Evolutionary conservation across 2,113 vertebrate species (phyloP).

Genomic region (Puma concolor): DNA sequence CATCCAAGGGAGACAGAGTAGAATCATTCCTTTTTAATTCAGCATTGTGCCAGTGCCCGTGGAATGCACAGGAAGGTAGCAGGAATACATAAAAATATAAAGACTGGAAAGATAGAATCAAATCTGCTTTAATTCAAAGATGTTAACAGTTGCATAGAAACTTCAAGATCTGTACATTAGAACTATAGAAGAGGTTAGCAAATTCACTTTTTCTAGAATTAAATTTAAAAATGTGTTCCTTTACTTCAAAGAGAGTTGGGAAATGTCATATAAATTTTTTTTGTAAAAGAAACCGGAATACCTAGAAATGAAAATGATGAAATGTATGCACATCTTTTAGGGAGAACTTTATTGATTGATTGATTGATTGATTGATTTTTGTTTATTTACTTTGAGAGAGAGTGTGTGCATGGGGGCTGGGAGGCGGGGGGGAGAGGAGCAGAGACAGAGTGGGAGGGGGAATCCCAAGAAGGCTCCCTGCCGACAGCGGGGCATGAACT

Average conservation of each 20-base stretch:
- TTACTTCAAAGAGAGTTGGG: neutral
- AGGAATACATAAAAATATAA: neutral
- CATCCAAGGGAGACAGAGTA: neutral
- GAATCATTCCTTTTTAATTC: neutral
- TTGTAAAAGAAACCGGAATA: neutral
- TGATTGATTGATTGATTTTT: too few relatives aligned
- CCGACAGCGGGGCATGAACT: too few relatives aligned
- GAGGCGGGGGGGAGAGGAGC: too few relatives aligned
- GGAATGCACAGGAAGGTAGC: neutral
- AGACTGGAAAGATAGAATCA: neutral
- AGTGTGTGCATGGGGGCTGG: too few relatives aligned
- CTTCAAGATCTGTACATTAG: neutral
- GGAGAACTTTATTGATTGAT: neutral
- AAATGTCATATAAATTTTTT: neutral
- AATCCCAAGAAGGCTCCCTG: too few relatives aligned
- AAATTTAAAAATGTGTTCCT: neutral
- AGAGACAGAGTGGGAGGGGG: too few relatives aligned
- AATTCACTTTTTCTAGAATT: neutral
- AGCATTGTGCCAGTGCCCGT: neutral
- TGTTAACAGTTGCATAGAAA: neutral
- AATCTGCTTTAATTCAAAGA: neutral
- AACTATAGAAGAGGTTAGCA: neutral
- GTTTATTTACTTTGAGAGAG: too few relatives aligned
- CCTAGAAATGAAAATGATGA: neutral
- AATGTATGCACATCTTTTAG: neutral